Evolutionary conservation across 1,140 invertebrate species (phyloP), one percentile per base, ranked within the genome.

Genomic region (Euborellia annulipes): DNA sequence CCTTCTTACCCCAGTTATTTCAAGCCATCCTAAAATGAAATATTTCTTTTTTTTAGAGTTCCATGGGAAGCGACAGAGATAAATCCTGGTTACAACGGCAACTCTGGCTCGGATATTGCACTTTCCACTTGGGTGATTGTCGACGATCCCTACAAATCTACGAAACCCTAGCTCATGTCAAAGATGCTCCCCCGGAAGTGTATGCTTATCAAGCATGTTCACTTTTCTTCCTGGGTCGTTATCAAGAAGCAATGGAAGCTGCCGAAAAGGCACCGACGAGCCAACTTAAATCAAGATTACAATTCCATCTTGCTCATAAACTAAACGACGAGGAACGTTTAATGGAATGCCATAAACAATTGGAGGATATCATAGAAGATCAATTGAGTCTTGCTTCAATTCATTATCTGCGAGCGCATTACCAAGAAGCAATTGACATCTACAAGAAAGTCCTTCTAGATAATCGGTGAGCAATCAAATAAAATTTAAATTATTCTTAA

Each of bases 351-450:
- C 85, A 93, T 61, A 78, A 86, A 42, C 76, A 81, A 50, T 64
- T 98, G 8, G 76, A 87, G 48, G 87, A 95, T 58, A 75, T 85
- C 3, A 74, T 90, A 9, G 89, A 97, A 65, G 93, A 98, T 68
- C 92, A 97, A 63, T 68, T 98, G 7, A 92, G 88, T 53, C 64
- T 98, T 30, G 95, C 95, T 2, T 89, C 93, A 0, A 90, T 98
- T 54, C 91, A 98, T 62, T 98, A 95, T 62, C 68, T 98, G 36
- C 70, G 92, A 30, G 82, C 83, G 30, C 92, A 98, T 62, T 98
- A 96, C 63, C 92, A 98, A 64, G 94, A 98, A 66, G 92, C 95
- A 18, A 97, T 98, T 53, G 94, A 98, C 64, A 91, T 98, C 52
- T 99, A 99, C 59, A 99, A 98, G 64, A 76, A 88, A 50, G 76